Percentiles rank a stretch among this genome's conserved stretches.
phyloP scores from a whole-genome alignment of 2,113 vertebrate genomes.

The Eulacestoma nigropectus region DNA sequence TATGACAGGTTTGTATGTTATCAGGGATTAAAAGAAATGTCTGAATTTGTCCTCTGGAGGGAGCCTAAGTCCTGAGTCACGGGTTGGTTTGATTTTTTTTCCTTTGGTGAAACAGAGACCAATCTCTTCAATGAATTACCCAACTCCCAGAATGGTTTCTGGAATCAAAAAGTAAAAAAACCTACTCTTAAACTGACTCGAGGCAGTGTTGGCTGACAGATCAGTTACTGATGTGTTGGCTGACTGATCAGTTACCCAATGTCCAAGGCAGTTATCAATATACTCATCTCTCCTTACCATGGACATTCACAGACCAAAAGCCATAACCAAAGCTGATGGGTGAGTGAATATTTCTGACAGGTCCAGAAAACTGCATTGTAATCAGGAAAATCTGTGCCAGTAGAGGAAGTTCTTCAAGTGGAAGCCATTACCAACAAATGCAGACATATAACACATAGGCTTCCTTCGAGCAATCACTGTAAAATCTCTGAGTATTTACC shows the following conservation, averaged over 20 bases:
- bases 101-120: neutral
- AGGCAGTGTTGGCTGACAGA: neutral
- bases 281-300: neutral
- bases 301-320: neutral
- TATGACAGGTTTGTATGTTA: neutral
- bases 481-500: neutral
- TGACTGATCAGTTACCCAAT: fast-evolving
- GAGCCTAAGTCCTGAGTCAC: slow-evolving; percentile 6
- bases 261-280: neutral
- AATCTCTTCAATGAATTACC: neutral
- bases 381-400: neutral
- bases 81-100: neutral
- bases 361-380: neutral
- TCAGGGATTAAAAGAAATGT: neutral
- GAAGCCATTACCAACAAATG: neutral
- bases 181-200: neutral
- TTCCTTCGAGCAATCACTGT: neutral
- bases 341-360: neutral
- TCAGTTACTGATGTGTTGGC: no score
- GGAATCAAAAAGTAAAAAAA: neutral
- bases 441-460: neutral
- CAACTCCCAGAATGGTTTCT: neutral
- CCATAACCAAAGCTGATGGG: neutral
- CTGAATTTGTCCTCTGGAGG: slow-evolving; percentile 50
- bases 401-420: neutral